Percentiles rank a stretch among this genome's conserved stretches.
phyloP scores from a whole-genome alignment of 2,113 vertebrate species.

The Crotalus helleri region DNA sequence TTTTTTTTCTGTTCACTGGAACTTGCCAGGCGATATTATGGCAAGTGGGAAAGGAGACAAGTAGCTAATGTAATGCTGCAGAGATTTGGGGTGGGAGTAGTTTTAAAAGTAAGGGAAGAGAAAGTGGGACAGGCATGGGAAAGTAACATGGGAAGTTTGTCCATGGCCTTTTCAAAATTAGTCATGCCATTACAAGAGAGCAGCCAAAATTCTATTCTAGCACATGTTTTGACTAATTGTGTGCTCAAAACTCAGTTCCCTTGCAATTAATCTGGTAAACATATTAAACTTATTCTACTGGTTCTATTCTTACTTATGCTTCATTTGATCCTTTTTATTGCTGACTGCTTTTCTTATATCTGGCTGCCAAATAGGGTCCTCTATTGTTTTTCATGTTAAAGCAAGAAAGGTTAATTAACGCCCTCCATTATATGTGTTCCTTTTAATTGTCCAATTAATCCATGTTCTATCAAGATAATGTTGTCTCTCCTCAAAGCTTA shows the following conservation, averaged over 20 bases:
- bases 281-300: neutral
- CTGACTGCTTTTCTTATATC: neutral
- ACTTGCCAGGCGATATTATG: neutral
- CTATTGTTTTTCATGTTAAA: neutral
- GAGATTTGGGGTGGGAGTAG: neutral
- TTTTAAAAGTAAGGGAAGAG: neutral
- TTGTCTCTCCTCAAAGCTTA: neutral
- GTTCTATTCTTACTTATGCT: neutral
- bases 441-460: constrained; percentile 22
- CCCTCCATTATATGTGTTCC: neutral
- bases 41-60: neutral
- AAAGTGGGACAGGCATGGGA: neutral
- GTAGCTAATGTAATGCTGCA: neutral
- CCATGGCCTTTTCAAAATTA: neutral
- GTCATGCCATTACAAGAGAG: neutral
- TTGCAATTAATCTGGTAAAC: neutral
- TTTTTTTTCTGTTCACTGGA: neutral
- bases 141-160: neutral
- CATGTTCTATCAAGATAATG: neutral
- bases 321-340: neutral
- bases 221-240: neutral
- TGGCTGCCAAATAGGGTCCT: neutral
- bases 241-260: neutral
- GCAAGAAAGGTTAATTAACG: constrained; percentile 8
- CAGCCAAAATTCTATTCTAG: neutral